Percentiles rank a stretch among this genome's conserved stretches.
These are phyloP conservation scores for Rhizomys pruinosus DNA, from an alignment of 2,113 vertebrate species.

Conservation along the genomic window DNA sequence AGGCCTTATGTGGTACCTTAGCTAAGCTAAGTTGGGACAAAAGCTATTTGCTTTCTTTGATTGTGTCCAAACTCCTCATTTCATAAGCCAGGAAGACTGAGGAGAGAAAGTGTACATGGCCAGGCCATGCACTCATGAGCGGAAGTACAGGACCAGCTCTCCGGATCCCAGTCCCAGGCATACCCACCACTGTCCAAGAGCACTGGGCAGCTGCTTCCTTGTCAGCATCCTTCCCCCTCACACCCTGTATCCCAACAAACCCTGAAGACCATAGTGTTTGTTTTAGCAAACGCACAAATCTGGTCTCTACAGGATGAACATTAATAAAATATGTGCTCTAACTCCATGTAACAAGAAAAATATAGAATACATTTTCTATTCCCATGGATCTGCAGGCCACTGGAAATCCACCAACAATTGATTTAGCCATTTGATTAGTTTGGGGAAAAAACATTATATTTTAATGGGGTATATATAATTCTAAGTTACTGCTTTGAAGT, in stretches of 20 bases:
- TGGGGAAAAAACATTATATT: constrained; percentile 84
- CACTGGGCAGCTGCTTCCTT: background rate
- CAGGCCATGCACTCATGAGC: background rate
- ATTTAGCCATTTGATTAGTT: constrained; percentile 88
- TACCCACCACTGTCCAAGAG: background rate
- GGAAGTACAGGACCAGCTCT: background rate
- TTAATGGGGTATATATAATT: constrained; percentile 89
- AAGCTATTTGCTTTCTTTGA: constrained; percentile 1
- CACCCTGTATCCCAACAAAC: constrained; percentile 53
- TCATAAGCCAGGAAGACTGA: background rate
- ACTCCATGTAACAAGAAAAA: constrained; percentile 87
- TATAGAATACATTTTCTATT: constrained; percentile 87
- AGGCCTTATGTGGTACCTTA: background rate
- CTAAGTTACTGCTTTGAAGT: constrained; percentile 85
- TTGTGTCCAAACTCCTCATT: background rate
- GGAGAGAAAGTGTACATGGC: background rate
- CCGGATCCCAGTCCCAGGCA: background rate
- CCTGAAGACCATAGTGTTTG: constrained; percentile 66
- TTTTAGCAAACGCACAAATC: constrained; percentile 80
- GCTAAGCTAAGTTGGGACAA: background rate
- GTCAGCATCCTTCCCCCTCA: background rate
- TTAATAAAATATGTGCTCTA: constrained; percentile 86
- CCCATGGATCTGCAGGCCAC: constrained; percentile 87
- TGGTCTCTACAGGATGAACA: constrained; percentile 85
- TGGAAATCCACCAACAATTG: constrained; percentile 87